phyloP scores from a whole-genome alignment of 2,888 invertebrate species.

The Phania funesta region DNA sequence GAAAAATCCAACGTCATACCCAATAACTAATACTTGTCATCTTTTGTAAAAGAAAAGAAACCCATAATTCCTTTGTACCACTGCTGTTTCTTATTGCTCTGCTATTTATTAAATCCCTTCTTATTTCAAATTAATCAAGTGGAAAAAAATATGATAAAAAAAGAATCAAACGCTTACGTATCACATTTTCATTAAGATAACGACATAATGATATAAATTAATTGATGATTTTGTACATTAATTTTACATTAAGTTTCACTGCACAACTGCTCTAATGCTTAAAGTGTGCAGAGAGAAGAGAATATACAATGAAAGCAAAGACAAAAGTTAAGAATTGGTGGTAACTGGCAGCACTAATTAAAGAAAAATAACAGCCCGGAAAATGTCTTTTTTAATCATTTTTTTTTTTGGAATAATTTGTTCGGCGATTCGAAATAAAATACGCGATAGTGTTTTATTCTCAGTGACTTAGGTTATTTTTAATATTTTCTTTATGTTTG shows the following conservation, averaged over 20 bases:
- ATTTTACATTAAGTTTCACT: not conserved
- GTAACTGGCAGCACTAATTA: no score
- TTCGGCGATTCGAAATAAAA: no score
- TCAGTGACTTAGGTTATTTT: no score
- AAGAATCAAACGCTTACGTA: not conserved
- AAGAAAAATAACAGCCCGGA: no score
- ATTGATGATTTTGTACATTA: not conserved
- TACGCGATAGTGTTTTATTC: no score
- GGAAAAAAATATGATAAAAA: not conserved
- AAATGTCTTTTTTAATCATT: no score
- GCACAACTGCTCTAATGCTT: not conserved
- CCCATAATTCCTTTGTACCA: not conserved
- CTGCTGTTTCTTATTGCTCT: not conserved
- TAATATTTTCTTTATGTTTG: no score
- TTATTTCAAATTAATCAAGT: constrained; percentile 12
- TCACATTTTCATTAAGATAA: not conserved
- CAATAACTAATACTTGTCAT: no score
- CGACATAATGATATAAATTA: constrained; percentile 2
- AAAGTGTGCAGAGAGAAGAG: not conserved
- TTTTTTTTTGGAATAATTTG: no score
- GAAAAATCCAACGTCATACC: no score
- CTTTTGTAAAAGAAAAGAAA: no score
- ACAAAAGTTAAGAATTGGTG: no score
- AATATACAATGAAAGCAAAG: not conserved
- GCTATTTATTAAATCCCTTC: not conserved